Base-by-base conservation (phyloP, 2,797 vertebrate genomes). In the Galaxias olidus region DNA sequence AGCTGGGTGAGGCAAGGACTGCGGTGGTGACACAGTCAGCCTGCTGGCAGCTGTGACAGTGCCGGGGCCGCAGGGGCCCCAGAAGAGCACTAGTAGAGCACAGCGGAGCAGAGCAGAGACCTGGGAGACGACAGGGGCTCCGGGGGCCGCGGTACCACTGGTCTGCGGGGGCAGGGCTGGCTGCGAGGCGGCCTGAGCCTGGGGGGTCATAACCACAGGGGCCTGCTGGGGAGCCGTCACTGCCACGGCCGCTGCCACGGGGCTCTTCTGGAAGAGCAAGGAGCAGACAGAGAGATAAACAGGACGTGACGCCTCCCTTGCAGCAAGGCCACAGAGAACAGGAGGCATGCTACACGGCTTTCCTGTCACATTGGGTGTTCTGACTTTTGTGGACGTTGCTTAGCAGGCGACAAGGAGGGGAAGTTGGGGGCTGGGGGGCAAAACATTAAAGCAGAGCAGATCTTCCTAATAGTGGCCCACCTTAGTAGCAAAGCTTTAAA, bases 81-180 rank as follows among this genome's bases (percentile, higher is more conserved):
- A 44, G 72, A 63, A 63, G 42, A 55, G 20, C 13, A 73, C 59
- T 62, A 15, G 41, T 49, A 9, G 50, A 51, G 20, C 18, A 20
- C 9, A 19, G 43, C 15, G 51, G 11, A 44, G 45, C 4, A 20
- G 30, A 48, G 56, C 10, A 75, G 81, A 20, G 76, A 93, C 94
- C 92, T 95, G 94, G 5, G 94, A 94, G 55, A 94, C 86, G 44
- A 93, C 77, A 0, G 93, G 84, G 15, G 69, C 92, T 79, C 92
- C 94, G 0, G 89, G 82, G 46, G 92, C 87, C 14, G 91, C 82
- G 0, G 89, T 76, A 65, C 86, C 81, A 4, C 91, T 82, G 41
- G 86, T 87, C 82, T 89, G 90, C 30, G 76, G 74, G 65, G 89
- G 83, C 84, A 89, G 75, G 68, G 82, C 57, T 81, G 83, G 92